Conservation (phyloP, 92 coral and sea anemone genomes). For the Siderastrea siderea region DNA sequence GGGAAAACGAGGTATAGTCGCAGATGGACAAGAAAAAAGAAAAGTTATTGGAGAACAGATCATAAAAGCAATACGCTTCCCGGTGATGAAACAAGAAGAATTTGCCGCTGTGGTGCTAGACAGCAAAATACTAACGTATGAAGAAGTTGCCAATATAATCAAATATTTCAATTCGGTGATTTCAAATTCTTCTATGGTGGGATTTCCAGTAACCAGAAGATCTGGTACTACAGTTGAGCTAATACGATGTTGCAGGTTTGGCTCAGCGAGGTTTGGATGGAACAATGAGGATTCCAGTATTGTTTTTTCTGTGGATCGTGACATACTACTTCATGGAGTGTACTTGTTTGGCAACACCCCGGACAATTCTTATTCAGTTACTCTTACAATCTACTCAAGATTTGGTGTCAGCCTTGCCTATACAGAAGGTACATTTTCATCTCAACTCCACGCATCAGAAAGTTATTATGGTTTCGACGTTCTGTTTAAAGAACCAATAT, state of each 20-base stretch:
- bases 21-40: constrained; percentile 16
- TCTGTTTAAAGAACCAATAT: background rate
- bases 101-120: constrained; percentile 4
- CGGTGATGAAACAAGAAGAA: background rate
- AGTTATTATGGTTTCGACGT: background rate
- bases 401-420: background rate
- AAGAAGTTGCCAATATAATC: background rate
- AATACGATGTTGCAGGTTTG: too few species aligned
- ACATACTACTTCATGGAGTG: too few species aligned
- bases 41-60: constrained; percentile 5
- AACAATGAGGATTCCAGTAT: too few species aligned
- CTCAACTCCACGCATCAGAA: background rate
- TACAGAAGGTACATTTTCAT: background rate
- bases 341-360: too few species aligned
- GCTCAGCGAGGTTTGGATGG: too few species aligned
- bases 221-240: background rate
- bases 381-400: background rate
- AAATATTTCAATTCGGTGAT: background rate
- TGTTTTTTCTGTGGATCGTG: too few species aligned
- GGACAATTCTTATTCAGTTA: background rate
- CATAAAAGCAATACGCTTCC: constrained; percentile 13
- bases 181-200: background rate
- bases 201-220: background rate
- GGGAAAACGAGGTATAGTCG: background rate
- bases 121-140: background rate